Percentiles rank a stretch among this genome's conserved stretches.
Evolutionary conservation across 2,113 vertebrate species (phyloP).

Genomic region (Phyllostomus discolor): DNA sequence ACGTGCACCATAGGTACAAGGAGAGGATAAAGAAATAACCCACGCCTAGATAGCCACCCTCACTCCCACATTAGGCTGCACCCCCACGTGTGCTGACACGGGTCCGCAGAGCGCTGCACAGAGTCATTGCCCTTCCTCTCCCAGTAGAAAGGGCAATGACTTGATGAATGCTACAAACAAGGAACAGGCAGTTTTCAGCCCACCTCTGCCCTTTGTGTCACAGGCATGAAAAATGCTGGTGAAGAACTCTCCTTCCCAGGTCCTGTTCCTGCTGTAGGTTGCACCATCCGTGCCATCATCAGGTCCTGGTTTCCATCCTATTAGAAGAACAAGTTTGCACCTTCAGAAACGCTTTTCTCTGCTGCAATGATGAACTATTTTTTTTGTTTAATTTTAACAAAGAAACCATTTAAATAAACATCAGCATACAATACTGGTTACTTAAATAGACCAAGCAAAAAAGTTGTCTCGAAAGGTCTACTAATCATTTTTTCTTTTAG

Average conservation of each 20-base stretch:
- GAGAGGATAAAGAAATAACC: neutral
- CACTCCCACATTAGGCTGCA: neutral
- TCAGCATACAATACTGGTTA: neutral
- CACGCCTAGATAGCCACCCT: neutral
- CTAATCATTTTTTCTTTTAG: neutral
- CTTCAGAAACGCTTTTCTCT: neutral
- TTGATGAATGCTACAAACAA: neutral
- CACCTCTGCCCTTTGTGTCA: conserved; percentile 87
- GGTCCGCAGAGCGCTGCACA: fast-evolving
- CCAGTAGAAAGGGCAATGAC: neutral
- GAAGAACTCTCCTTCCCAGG: conserved; percentile 89
- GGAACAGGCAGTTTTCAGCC: neutral
- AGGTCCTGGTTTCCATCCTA: conserved; percentile 33
- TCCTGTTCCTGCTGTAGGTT: conserved; percentile 77
- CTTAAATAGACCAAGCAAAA: neutral
- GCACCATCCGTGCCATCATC: neutral
- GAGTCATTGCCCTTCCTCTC: neutral
- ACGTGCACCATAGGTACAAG: neutral
- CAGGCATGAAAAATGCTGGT: conserved; percentile 89
- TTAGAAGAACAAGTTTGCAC: neutral
- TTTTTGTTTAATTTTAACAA: neutral
- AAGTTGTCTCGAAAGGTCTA: neutral
- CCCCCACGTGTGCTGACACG: fast-evolving
- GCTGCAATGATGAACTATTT: neutral
- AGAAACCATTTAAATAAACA: neutral